phyloP scores from a whole-genome alignment of 2,797 vertebrate genomes.

The Macropus fuliginosus region DNA sequence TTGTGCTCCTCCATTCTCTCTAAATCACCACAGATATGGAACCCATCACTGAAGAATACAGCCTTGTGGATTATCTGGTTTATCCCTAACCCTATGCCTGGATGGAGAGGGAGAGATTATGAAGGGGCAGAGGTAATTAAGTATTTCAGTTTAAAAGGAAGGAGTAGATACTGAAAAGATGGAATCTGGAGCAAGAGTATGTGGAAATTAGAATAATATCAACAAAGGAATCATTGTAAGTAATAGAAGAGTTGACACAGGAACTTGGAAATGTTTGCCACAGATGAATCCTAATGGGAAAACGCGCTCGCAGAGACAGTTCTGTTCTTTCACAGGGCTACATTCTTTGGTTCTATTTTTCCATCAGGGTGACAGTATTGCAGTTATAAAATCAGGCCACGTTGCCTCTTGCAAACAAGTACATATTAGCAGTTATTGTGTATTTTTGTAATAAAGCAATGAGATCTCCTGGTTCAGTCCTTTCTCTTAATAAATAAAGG shows the following conservation, averaged over 20 bases:
- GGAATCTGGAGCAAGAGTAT: constrained; percentile 28
- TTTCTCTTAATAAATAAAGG: constrained; percentile 21
- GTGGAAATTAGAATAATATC: constrained; percentile 42
- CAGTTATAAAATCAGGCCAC: not conserved
- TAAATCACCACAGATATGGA: constrained; percentile 29
- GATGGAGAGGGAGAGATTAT: not conserved
- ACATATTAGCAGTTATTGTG: constrained; percentile 21
- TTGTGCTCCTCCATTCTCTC: not conserved
- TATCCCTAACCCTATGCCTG: constrained; percentile 3
- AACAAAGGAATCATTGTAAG: constrained; percentile 50
- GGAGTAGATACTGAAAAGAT: constrained; percentile 23
- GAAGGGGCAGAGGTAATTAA: not conserved
- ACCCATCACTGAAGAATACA: not conserved
- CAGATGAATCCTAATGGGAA: constrained; percentile 36
- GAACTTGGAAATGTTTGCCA: constrained; percentile 15
- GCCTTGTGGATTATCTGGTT: not conserved
- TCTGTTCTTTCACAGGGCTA: constrained; percentile 46
- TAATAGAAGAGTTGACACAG: constrained; percentile 16
- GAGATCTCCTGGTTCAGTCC: constrained; percentile 30
- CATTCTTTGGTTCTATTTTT: not conserved
- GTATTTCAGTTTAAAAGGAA: constrained; percentile 52
- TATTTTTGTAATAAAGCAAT: constrained; percentile 16
- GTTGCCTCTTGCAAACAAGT: constrained; percentile 46
- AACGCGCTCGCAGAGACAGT: not conserved
- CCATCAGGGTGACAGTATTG: not conserved